Percentiles rank a stretch among this genome's conserved stretches.
These are phyloP conservation scores for Gymnobelideus leadbeateri DNA, from an alignment of 2,113 vertebrate species.

Conservation along the genomic window DNA sequence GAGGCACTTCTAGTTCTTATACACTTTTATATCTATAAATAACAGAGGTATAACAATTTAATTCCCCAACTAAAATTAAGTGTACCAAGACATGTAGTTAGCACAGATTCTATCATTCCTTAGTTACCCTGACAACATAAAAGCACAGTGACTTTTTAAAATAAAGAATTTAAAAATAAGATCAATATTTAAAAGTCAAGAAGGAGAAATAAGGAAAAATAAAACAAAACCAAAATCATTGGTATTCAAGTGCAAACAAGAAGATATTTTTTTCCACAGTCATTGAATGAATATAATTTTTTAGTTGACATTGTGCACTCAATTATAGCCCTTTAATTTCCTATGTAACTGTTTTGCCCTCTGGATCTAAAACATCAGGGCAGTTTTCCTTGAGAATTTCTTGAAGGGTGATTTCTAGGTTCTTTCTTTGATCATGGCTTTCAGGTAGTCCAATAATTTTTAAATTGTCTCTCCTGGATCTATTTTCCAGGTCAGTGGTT, in stretches of 20 bases:
- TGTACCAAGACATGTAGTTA: conserved; percentile 64
- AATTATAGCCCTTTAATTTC: conserved; percentile 12
- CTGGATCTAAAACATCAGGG: no score
- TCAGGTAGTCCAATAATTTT: no score
- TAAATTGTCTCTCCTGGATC: no score
- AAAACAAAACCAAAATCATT: no score
- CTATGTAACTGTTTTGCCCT: conserved; percentile 26
- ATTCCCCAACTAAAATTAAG: conserved; percentile 66
- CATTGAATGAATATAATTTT: neutral
- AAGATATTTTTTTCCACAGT: no score
- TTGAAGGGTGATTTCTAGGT: no score
- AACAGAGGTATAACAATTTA: conserved; percentile 50
- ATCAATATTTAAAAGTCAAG: no score
- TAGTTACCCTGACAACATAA: conserved; percentile 67
- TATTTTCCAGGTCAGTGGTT: no score
- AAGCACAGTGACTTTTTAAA: conserved; percentile 24
- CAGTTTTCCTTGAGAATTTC: no score
- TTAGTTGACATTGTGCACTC: neutral
- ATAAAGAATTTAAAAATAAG: neutral
- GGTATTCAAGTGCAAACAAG: no score
- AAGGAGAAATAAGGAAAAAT: no score
- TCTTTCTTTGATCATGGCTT: no score
- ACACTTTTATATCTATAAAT: conserved; percentile 69
- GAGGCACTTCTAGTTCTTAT: neutral
- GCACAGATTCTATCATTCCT: conserved; percentile 61